Conservation (phyloP, 1,140 invertebrate genomes). For the Drosophila mojavensis region DNA sequence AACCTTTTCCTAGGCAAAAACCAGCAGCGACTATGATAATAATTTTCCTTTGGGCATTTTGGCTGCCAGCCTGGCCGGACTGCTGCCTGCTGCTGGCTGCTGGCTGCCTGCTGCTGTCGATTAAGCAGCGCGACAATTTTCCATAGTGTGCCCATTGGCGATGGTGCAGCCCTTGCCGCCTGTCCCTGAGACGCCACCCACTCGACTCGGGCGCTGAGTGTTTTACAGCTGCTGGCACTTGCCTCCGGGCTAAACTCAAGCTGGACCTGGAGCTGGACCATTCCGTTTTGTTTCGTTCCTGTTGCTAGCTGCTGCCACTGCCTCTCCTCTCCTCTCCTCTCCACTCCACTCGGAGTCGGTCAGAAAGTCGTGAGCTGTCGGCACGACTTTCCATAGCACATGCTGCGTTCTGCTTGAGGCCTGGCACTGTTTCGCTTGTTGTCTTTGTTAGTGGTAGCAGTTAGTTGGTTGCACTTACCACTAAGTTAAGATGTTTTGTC, state of each 20-base stretch:
- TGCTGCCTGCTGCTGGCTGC: conserved; percentile 16
- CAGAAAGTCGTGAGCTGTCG: conserved; percentile 69
- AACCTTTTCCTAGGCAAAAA: conserved; percentile 56
- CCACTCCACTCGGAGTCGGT: conserved; percentile 2
- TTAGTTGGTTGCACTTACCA: conserved; percentile 80
- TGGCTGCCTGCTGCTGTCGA: conserved; percentile 61
- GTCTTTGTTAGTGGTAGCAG: conserved; percentile 81
- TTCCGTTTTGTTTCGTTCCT: conserved; percentile 4
- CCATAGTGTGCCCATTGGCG: conserved; percentile 51
- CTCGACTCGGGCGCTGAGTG: conserved; percentile 65
- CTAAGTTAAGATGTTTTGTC: conserved; percentile 83
- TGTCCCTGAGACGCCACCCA: conserved; percentile 39
- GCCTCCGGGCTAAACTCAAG: conserved; percentile 47
- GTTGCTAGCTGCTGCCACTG: background rate
- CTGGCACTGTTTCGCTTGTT: conserved; percentile 67
- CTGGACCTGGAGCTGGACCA: conserved; percentile 19
- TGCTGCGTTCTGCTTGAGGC: conserved; percentile 72
- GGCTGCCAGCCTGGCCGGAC: background rate
- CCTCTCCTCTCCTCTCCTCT: no score
- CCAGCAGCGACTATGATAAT: conserved; percentile 68
- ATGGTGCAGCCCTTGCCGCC: conserved; percentile 18
- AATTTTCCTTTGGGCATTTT: conserved; percentile 63
- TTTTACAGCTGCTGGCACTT: conserved; percentile 78
- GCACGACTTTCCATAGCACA: conserved; percentile 79
- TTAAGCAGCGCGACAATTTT: conserved; percentile 80